phyloP scores from a whole-genome alignment of 92 coral and sea anemone species.

The Actinostola sp. region DNA sequence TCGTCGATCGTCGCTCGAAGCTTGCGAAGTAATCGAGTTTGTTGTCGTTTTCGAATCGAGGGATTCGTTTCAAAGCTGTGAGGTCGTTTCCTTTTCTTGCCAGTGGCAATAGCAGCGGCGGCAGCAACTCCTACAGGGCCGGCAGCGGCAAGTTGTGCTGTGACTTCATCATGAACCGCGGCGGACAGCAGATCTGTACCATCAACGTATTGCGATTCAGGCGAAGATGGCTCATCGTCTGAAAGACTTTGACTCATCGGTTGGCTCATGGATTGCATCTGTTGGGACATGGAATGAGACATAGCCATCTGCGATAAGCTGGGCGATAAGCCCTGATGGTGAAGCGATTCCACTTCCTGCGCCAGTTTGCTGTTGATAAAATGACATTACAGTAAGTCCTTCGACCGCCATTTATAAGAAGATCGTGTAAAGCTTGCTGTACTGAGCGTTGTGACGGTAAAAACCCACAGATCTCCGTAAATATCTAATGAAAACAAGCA shows the following conservation, averaged over 20 bases:
- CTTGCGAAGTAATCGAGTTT: slow-evolving; percentile 93
- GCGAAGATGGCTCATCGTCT: slow-evolving; percentile 97
- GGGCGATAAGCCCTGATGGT: slow-evolving; percentile 68
- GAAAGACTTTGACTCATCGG: slow-evolving; percentile 43
- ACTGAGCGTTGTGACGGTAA: neutral
- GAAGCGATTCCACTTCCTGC: slow-evolving; percentile 79
- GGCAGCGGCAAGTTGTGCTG: slow-evolving; percentile 97
- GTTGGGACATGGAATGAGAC: slow-evolving; percentile 64
- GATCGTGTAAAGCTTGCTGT: slow-evolving; percentile 11
- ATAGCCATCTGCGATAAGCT: slow-evolving; percentile 76
- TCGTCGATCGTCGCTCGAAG: slow-evolving; percentile 95
- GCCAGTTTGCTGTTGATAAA: slow-evolving; percentile 81
- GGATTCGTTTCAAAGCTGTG: slow-evolving; percentile 99
- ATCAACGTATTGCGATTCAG: slow-evolving; percentile 91
- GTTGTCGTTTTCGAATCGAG: slow-evolving; percentile 98
- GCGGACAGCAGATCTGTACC: slow-evolving; percentile 87
- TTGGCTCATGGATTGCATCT: slow-evolving; percentile 20
- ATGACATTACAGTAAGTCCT: neutral
- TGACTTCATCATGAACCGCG: slow-evolving; percentile 87
- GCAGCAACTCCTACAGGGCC: slow-evolving; percentile 99
- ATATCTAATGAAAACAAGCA: neutral
- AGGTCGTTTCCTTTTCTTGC: slow-evolving; percentile 94
- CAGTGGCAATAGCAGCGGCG: slow-evolving; percentile 99
- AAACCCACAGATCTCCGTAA: neutral
- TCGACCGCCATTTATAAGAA: slow-evolving; percentile 10